Base-by-base conservation (phyloP, 2,113 vertebrate species). In the Spermophilus dauricus region DNA sequence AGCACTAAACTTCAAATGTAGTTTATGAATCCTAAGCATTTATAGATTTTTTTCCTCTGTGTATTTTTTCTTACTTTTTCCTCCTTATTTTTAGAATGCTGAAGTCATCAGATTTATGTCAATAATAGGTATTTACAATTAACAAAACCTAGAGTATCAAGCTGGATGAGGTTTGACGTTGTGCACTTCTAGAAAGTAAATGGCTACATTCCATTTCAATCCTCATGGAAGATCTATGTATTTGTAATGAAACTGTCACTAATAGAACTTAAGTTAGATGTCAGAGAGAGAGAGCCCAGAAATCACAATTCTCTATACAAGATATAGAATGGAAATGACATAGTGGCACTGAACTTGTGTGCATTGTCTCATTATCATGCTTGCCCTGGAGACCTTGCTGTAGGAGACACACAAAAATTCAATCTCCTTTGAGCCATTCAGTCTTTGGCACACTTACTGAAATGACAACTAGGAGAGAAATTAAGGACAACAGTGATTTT, bases 401-500 rank as follows among this genome's bases (percentile, higher is more conserved):
- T 32, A 37, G 30, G 28, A 61, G 17, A 61, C 22, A 91, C 73
- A 78, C 8, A 30, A 51, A 37, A 16, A 45, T n/a, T 84, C 42
- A 58, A 6, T 86, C n/a, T 84, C 93, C 28, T 7, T 11, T 14
- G 82, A 92, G 86, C 63, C 58, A n/a, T 86, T 91, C 94, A 78
- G 45, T 94, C 81, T n/a, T 94, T 65, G 89, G n/a, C 77, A 94
- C 28, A 97, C 91, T 61, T 85, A 37, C 20, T 75, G 12, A 81
- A 80, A 97, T 98, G 97, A 93, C 96, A 97, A 96, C 84, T 37
- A 95, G 82, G 91, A 76, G 94, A 94, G 95, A 97, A 98, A 98
- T 98, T 97, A 98, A 96, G 97, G 96, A 87, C 94, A 98, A 97
- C 96, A 98, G 97, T 98, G 95, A 96, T 93, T 81, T 85, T 95